phyloP scores from a whole-genome alignment of 2,888 invertebrate genomes.

The Polyploca ridens region DNA sequence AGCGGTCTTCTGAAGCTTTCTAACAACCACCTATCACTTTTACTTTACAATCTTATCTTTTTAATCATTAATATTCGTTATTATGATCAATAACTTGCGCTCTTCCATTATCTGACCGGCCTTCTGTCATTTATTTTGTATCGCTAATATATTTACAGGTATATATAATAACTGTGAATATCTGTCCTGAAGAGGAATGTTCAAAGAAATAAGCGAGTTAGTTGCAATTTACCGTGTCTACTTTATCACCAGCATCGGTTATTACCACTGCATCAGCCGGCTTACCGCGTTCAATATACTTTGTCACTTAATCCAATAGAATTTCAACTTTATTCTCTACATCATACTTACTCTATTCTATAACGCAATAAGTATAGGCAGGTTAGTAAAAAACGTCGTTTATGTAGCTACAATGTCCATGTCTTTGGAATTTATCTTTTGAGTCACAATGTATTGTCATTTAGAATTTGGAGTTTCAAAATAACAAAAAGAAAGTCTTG shows the following conservation, averaged over 20 bases:
- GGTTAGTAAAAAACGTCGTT: slow-evolving; percentile 12
- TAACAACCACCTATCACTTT: slow-evolving; percentile 9
- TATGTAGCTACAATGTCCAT: background rate
- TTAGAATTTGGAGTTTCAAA: too few species aligned
- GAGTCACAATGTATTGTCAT: background rate
- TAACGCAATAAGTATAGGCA: background rate
- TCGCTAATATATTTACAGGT: background rate
- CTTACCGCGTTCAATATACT: slow-evolving; percentile 3
- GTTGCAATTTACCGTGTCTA: slow-evolving; percentile 3
- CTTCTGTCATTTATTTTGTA: background rate
- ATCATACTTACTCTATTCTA: background rate
- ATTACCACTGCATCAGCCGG: background rate
- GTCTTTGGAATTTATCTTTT: slow-evolving; percentile 4
- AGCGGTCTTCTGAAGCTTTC: background rate
- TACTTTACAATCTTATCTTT: background rate
- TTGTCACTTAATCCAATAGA: background rate
- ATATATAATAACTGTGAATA: background rate
- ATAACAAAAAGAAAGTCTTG: background rate
- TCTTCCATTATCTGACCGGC: background rate
- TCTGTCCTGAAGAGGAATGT: background rate
- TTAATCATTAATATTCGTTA: slow-evolving; percentile 1
- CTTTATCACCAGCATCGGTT: background rate
- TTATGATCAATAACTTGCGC: slow-evolving; percentile 4
- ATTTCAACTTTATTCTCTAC: slow-evolving; percentile 6
- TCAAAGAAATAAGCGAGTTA: slow-evolving; percentile 1